Evolutionary conservation across 2,113 vertebrate genomes (phyloP).

Genomic region (Petaurus breviceps): DNA sequence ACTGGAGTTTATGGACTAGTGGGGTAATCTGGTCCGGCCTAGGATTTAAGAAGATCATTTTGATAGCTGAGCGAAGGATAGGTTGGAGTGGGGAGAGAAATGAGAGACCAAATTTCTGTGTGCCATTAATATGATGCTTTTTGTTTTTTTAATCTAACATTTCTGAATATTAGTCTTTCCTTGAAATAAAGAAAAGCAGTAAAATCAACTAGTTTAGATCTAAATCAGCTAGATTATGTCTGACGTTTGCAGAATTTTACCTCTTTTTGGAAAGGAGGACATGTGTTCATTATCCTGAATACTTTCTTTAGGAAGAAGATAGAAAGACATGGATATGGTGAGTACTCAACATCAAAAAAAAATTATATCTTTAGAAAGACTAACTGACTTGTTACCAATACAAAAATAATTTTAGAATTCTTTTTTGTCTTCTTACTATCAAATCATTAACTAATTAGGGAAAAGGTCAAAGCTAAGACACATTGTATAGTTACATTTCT

Average conservation of each 20-base stretch:
- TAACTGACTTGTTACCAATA: neutral
- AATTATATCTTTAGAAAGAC: neutral
- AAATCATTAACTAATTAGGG: neutral
- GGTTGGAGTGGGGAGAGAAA: neutral
- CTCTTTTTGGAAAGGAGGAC: neutral
- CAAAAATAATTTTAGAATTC: neutral
- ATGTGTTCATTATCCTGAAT: neutral
- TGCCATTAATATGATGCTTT: neutral
- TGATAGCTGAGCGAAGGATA: neutral
- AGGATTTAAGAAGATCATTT: neutral
- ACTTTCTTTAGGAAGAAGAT: neutral
- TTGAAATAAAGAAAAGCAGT: neutral
- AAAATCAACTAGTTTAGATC: neutral
- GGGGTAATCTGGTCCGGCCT: neutral
- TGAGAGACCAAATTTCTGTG: neutral
- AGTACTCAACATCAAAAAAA: neutral
- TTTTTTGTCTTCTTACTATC: neutral
- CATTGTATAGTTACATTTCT: too few relatives aligned
- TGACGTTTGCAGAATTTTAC: neutral
- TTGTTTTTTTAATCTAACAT: neutral
- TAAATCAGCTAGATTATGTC: neutral
- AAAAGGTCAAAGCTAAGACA: too few relatives aligned
- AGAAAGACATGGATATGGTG: neutral
- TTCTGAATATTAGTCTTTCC: neutral
- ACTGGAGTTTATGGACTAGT: neutral